Base-by-base conservation (phyloP, 2,113 vertebrate species). In the Patagioenas fasciata region DNA sequence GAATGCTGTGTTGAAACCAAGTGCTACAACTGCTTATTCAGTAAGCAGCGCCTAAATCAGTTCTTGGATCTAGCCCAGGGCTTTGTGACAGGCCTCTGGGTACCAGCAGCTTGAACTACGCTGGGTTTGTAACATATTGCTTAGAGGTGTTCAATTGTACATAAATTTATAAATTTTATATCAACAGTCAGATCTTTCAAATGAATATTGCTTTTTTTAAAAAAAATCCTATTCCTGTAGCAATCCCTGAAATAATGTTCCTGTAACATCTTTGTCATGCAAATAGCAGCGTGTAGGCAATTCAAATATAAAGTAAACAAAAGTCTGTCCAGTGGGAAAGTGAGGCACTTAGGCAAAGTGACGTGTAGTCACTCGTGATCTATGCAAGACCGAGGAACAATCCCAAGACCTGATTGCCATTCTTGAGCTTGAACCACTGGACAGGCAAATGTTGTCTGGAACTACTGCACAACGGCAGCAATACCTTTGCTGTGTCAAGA, bases 181-280 rank as follows among this genome's bases (percentile, higher is more conserved):
- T 87, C 83, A 95, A 95, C 95, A 96, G 95, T 97, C 96, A 56
- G 60, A 83, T 92, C 87, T 93, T 93, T 88, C 91, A 96, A 96
- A 95, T 58, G 44, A 89, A 94, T 97, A 96, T 96, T 97, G 94
- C 97, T 97, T 96, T 91, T 72, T 40, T 72, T 16, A 34, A 86
- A 92, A 92, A 96, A 85, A 66, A 89, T 5, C 53, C 93, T 93
- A 67, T 69, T 79, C 88, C 91, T 91, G 78, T 86, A 95, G 67
- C 92, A 90, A 91, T 97, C 97, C 97, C 97, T 97, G 97, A 97
- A 97, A 96, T 92, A 97, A 96, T 92, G 92, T 93, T 96, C 83
- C 89, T 78, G 86, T 88, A 93, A 95, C 86, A 61, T 93, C 88
- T 86, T 81, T 91, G 19, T 92, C 96, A 96, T 95, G 95, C 95